Evolutionary conservation across 1,140 invertebrate species (phyloP).

Genomic region (Listronotus oregonensis): DNA sequence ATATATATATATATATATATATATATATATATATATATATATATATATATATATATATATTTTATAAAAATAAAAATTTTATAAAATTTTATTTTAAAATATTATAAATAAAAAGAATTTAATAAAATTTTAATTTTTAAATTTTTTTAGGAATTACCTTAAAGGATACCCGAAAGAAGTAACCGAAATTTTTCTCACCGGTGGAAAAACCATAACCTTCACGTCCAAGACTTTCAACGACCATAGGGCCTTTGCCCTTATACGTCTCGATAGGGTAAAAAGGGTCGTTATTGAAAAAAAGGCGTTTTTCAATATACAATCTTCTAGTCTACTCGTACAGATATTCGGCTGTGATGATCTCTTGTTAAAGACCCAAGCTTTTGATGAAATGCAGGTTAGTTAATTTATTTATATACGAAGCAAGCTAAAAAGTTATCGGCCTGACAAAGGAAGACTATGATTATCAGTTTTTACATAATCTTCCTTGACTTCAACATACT

Average conservation of each 20-base stretch:
- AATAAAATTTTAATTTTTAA: too few relatives aligned
- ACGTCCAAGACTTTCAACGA: constrained; percentile 57
- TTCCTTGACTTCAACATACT: too few relatives aligned
- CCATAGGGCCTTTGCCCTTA: constrained; percentile 57
- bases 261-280: constrained; percentile 59
- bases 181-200: constrained; percentile 64
- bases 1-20: too few relatives aligned
- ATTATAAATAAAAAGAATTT: too few relatives aligned
- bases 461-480: too few relatives aligned
- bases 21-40: too few relatives aligned
- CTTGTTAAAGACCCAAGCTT: constrained; percentile 61
- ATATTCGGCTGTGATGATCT: constrained; percentile 61
- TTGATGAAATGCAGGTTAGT: constrained; percentile 59
- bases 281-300: constrained; percentile 60
- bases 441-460: too few relatives aligned
- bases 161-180: constrained; percentile 54
- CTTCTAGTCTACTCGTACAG: constrained; percentile 60
- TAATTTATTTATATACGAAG: constrained; percentile 10
- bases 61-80: too few relatives aligned
- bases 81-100: too few relatives aligned
- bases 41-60: too few relatives aligned
- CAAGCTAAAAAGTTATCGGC: too few relatives aligned
- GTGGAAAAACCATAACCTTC: constrained; percentile 63
- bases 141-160: too few relatives aligned
- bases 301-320: constrained; percentile 62